These are phyloP conservation scores for Phymatocera aterrima DNA, from an alignment of 2,888 invertebrate species.

Conservation along the genomic window DNA sequence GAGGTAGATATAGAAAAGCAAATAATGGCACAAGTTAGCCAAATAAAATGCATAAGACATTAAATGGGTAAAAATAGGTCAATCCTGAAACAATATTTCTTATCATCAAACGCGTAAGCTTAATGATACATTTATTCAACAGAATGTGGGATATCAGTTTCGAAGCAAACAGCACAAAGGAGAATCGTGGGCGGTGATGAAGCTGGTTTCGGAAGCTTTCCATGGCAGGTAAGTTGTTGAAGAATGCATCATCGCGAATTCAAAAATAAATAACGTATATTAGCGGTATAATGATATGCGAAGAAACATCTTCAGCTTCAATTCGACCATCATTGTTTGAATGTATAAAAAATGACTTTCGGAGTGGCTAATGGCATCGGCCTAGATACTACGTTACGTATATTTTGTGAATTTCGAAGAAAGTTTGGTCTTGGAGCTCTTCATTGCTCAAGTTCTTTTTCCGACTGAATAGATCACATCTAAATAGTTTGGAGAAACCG, in stretches of 20 bases:
- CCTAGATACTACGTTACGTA: too few relatives aligned
- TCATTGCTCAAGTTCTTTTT: too few relatives aligned
- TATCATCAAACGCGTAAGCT: not conserved
- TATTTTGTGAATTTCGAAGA: too few relatives aligned
- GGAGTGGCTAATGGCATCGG: not conserved
- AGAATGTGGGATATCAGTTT: slow-evolving; percentile 93
- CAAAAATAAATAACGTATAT: not conserved
- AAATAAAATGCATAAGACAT: not conserved
- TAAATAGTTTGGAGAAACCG: not conserved
- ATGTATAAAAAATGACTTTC: not conserved
- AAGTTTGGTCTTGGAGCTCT: too few relatives aligned
- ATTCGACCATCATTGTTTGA: not conserved
- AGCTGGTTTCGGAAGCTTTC: slow-evolving; percentile 95
- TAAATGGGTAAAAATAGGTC: not conserved
- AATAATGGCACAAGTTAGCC: not conserved
- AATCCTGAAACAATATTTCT: slow-evolving; percentile 21
- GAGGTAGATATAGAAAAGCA: not conserved
- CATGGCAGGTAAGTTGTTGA: slow-evolving; percentile 85
- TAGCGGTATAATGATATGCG: too few relatives aligned
- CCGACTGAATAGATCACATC: not conserved
- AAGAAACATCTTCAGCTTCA: too few relatives aligned
- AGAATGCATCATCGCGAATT: not conserved
- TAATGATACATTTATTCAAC: slow-evolving; percentile 65
- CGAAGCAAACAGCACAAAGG: slow-evolving; percentile 91
- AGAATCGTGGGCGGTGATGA: slow-evolving; percentile 95